Conservation (phyloP, 1,140 invertebrate species). For the Sminthurinus signatus region DNA sequence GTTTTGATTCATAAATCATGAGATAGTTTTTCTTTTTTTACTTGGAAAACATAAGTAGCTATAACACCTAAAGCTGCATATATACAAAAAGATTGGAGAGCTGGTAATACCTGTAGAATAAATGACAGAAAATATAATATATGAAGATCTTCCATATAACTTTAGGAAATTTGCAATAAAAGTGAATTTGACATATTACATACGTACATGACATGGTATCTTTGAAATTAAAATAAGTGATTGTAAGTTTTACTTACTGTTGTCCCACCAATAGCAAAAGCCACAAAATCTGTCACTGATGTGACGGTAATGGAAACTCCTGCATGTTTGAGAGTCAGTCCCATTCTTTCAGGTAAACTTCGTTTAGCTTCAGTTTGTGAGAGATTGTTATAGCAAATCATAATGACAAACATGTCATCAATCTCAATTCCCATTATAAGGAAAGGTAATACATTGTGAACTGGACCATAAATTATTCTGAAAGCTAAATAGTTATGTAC, state of each 20-base stretch:
- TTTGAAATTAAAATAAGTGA: no score
- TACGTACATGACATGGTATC: no score
- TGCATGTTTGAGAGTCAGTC: constrained; percentile 64
- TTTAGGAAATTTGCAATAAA: no score
- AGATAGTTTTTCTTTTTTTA: constrained; percentile 53
- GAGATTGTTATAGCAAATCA: constrained; percentile 50
- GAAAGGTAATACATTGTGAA: constrained; percentile 74
- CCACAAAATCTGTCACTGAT: constrained; percentile 72
- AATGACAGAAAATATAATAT: background rate
- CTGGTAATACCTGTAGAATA: constrained; percentile 59
- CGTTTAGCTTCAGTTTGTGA: constrained; percentile 23
- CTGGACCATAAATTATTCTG: constrained; percentile 68
- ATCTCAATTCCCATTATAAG: constrained; percentile 71
- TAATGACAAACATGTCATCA: constrained; percentile 69
- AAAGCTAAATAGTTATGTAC: no score
- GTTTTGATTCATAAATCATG: constrained; percentile 58
- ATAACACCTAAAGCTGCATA: constrained; percentile 64
- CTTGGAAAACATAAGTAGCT: constrained; percentile 61
- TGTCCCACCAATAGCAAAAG: constrained; percentile 49
- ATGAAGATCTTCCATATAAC: background rate
- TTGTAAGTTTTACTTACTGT: no score
- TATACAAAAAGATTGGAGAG: constrained; percentile 65
- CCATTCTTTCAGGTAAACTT: constrained; percentile 55
- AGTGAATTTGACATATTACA: no score
- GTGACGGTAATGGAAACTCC: constrained; percentile 77